Conservation (phyloP, 1,140 invertebrate genomes). For the Drosophila dunni region DNA sequence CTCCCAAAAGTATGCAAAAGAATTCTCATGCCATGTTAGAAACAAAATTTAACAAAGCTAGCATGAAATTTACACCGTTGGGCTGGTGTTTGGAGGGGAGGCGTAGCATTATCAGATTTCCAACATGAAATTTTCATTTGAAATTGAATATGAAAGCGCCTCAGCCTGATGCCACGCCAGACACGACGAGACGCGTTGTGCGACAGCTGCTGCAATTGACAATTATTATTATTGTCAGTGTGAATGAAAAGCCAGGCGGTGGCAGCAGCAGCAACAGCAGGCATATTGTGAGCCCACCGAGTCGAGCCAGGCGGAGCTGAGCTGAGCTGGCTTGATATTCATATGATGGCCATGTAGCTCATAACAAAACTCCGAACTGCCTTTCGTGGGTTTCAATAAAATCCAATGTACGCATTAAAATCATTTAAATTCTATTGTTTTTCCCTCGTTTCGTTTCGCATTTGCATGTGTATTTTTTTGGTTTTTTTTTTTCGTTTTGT, state of each 20-base stretch:
- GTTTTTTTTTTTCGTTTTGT: constrained; percentile 31
- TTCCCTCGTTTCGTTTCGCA: constrained; percentile 47
- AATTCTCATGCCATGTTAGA: constrained; percentile 42
- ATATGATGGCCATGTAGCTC: constrained; percentile 63
- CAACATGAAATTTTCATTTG: constrained; percentile 79
- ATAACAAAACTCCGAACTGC: constrained; percentile 61
- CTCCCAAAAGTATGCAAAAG: constrained; percentile 66
- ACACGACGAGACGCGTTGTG: constrained; percentile 23
- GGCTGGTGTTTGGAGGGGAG: background rate
- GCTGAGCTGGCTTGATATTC: constrained; percentile 61
- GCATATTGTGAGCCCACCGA: background rate
- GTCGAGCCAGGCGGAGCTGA: constrained; percentile 3
- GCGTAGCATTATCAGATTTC: constrained; percentile 11
- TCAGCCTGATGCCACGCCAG: background rate
- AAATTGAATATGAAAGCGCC: constrained; percentile 78
- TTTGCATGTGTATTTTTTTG: constrained; percentile 63
- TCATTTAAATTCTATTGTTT: constrained; percentile 83
- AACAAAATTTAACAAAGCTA: constrained; percentile 75
- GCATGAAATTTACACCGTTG: constrained; percentile 69
- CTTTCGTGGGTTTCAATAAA: constrained; percentile 72
- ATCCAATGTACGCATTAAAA: constrained; percentile 81
- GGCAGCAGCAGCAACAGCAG: constrained; percentile 15
- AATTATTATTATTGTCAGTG: constrained; percentile 83
- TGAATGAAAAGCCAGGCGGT: constrained; percentile 56
- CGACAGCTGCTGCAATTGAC: constrained; percentile 80